Conservation (phyloP, 2,113 vertebrate species). For the Oplegnathus fasciatus region DNA sequence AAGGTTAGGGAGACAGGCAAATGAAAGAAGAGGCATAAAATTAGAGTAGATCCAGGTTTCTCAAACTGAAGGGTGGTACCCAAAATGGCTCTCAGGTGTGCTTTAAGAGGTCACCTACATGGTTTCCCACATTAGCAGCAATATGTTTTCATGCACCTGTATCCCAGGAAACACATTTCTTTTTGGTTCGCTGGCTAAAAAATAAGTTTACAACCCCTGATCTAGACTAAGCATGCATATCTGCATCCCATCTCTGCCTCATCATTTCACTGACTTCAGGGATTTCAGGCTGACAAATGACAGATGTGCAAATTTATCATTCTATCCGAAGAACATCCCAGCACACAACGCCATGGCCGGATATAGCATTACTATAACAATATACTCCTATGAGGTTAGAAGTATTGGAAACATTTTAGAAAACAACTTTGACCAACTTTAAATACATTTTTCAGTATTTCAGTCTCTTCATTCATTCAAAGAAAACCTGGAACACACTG, state of each 20-base stretch:
- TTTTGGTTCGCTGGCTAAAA: slow-evolving; percentile 28
- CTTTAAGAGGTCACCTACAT: slow-evolving; percentile 44
- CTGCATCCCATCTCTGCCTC: slow-evolving; percentile 48
- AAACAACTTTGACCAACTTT: not conserved
- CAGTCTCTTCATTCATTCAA: not conserved
- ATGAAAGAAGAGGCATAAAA: slow-evolving; percentile 17
- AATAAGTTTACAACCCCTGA: slow-evolving; percentile 51
- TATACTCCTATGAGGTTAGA: slow-evolving; percentile 18
- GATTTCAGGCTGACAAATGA: slow-evolving; percentile 63
- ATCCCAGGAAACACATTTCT: slow-evolving; percentile 22
- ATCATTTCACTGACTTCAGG: slow-evolving; percentile 50
- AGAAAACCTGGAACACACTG: not conserved
- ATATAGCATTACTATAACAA: slow-evolving; percentile 32
- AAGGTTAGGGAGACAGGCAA: slow-evolving; percentile 21
- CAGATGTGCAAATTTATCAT: slow-evolving; percentile 62
- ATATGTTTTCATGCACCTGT: slow-evolving; percentile 15
- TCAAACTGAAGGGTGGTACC: slow-evolving; percentile 1
- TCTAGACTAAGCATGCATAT: slow-evolving; percentile 40
- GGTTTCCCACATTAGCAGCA: slow-evolving; percentile 20
- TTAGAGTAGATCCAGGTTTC: not conserved
- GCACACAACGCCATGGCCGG: not conserved
- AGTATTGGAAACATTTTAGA: slow-evolving; percentile 10
- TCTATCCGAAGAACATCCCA: slow-evolving; percentile 21
- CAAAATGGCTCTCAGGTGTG: slow-evolving; percentile 32
- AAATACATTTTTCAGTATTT: not conserved